Percentiles rank a stretch among this genome's conserved stretches.
These are phyloP conservation scores for Orthonevra nobilis DNA, from an alignment of 2,888 invertebrate species.

Conservation along the genomic window DNA sequence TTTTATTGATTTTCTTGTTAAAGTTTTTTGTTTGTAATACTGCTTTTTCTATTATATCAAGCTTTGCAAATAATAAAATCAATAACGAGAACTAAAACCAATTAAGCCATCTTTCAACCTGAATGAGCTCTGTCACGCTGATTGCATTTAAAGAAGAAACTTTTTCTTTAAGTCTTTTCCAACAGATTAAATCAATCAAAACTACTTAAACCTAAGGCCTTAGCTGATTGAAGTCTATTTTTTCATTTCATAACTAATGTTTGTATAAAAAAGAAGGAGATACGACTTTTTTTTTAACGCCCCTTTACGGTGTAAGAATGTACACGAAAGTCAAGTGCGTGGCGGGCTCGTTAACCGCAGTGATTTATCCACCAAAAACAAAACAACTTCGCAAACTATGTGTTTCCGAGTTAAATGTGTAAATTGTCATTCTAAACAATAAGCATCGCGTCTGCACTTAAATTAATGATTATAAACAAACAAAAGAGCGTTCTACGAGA, in stretches of 20 bases:
- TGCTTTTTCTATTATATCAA: too few species aligned
- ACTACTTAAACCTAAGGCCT: conserved; percentile 1
- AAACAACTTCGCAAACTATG: neutral
- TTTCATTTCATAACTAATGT: too few species aligned
- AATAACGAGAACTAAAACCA: too few species aligned
- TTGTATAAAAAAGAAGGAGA: too few species aligned
- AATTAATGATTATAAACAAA: conserved; percentile 9
- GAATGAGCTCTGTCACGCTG: too few species aligned
- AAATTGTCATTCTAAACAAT: conserved; percentile 20
- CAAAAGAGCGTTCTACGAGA: neutral
- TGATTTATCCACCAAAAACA: conserved; percentile 4
- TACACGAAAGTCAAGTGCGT: conserved; percentile 9
- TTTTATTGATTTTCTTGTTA: too few species aligned
- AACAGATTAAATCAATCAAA: conserved; percentile 23
- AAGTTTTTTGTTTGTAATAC: too few species aligned
- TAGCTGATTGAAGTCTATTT: neutral
- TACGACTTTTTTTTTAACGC: too few species aligned
- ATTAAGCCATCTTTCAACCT: too few species aligned
- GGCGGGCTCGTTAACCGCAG: neutral
- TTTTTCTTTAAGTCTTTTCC: neutral
- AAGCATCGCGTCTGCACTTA: neutral
- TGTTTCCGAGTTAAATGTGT: neutral
- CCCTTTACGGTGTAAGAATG: too few species aligned
- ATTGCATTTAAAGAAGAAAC: neutral
- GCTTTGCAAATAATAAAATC: too few species aligned